Evolutionary conservation across 2,113 vertebrate genomes (phyloP).

Genomic region (Pseudorasbora parva): DNA sequence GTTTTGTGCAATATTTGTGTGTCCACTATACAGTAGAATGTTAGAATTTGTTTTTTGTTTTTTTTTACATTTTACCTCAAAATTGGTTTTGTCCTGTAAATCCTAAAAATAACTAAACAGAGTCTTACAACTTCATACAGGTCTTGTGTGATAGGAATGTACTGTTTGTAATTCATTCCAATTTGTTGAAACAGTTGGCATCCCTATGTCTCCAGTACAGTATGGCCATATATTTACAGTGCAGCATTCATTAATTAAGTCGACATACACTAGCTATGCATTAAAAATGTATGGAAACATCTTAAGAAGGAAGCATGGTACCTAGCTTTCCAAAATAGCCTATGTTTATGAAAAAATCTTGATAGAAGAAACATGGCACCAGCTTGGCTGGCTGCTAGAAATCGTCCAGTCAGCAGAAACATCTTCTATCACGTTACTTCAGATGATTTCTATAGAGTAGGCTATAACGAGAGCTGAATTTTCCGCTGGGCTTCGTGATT

Average conservation of each 20-base stretch:
- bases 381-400: not conserved
- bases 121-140: not conserved
- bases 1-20: not conserved
- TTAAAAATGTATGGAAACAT: not conserved
- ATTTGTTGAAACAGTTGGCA: not conserved
- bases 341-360: not conserved
- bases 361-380: not conserved
- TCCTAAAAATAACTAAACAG: not conserved
- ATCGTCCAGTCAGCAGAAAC: slow-evolving; percentile 39
- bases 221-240: not conserved
- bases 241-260: not conserved
- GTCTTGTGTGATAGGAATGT: not conserved
- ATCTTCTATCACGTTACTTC: not conserved
- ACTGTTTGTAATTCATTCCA: not conserved
- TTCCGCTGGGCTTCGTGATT: no score
- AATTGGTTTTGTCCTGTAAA: not conserved
- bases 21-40: not conserved
- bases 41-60: not conserved
- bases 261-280: not conserved
- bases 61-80: not conserved
- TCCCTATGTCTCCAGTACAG: not conserved
- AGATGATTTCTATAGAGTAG: slow-evolving; percentile 3
- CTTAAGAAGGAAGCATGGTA: not conserved
- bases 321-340: not conserved
- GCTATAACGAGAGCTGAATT: not conserved